Evolutionary conservation across 2,888 invertebrate genomes (phyloP).

Genomic region (Amiota minor): DNA sequence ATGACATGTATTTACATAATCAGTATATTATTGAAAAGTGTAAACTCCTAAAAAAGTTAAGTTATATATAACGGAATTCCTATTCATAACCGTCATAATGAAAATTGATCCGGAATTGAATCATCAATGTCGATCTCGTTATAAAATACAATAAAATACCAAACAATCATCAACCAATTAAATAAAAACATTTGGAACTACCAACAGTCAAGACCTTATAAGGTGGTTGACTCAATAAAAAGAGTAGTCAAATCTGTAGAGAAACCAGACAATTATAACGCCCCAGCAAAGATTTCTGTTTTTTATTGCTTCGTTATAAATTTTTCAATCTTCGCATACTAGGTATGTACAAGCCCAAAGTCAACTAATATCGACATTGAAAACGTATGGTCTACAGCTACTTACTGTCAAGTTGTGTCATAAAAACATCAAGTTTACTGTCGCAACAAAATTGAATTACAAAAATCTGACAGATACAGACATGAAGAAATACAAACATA

Average conservation of each 20-base stretch:
- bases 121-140: slow-evolving; percentile 9
- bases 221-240: not conserved
- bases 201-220: not conserved
- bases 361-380: not conserved
- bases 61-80: not conserved
- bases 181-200: slow-evolving; percentile 20
- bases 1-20: not conserved
- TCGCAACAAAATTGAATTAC: slow-evolving; percentile 65
- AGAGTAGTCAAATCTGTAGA: not conserved
- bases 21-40: not conserved
- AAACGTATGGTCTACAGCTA: slow-evolving; percentile 48
- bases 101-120: slow-evolving; percentile 16
- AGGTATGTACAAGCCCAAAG: not conserved
- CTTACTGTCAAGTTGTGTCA: slow-evolving; percentile 67
- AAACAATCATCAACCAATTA: slow-evolving; percentile 19
- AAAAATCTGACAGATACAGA: slow-evolving; percentile 60
- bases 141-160: slow-evolving; percentile 12
- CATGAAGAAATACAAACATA: slow-evolving; percentile 51
- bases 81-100: not conserved
- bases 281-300: slow-evolving; percentile 3
- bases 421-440: slow-evolving; percentile 67
- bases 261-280: slow-evolving; percentile 26
- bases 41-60: not conserved
- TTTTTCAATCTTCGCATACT: no score
- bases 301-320: slow-evolving; percentile 8